Conservation (phyloP, 2,888 invertebrate genomes). For the Ennomos quercinarius region DNA sequence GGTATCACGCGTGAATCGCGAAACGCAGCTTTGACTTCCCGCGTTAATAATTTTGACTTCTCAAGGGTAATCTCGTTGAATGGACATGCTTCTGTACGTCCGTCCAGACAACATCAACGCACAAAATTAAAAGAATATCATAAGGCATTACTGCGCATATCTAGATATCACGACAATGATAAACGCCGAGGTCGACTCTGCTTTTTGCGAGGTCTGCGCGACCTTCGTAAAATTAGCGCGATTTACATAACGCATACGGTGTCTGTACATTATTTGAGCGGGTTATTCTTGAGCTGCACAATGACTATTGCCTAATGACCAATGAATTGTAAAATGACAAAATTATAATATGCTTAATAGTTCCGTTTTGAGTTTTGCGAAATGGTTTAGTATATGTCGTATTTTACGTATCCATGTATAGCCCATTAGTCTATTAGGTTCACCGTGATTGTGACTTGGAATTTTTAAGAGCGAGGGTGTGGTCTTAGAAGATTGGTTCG, state of each 20-base stretch:
- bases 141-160: conserved; percentile 70
- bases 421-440: no score
- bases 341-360: no score
- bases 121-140: conserved; percentile 66
- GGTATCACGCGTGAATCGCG: no score
- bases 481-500: no score
- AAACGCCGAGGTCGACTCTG: conserved; percentile 74
- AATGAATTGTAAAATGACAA: no score
- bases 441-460: no score
- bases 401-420: no score
- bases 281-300: conserved; percentile 13
- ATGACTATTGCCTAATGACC: not conserved
- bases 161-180: conserved; percentile 76
- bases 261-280: conserved; percentile 61
- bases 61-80: conserved; percentile 28
- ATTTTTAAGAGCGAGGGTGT: no score
- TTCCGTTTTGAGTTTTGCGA: no score
- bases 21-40: not conserved
- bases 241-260: conserved; percentile 72
- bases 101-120: conserved; percentile 53
- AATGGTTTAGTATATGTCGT: no score
- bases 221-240: conserved; percentile 79
- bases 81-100: conserved; percentile 41
- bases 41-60: conserved; percentile 13
- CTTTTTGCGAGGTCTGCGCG: conserved; percentile 75